These are phyloP conservation scores for Phasia obesa DNA, from an alignment of 2,888 invertebrate genomes.

Conservation along the genomic window DNA sequence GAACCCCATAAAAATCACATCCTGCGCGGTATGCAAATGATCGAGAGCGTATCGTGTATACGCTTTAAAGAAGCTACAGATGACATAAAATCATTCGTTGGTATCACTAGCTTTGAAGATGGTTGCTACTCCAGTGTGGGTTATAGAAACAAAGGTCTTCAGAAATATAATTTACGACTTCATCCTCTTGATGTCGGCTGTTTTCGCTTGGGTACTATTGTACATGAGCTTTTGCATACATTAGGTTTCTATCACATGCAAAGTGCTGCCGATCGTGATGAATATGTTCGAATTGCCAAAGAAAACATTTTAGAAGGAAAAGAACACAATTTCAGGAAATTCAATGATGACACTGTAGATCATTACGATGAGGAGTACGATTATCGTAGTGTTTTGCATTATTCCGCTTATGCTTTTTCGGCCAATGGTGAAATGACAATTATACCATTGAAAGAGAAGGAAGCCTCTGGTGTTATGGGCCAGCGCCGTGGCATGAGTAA, in stretches of 20 bases:
- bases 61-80: slow-evolving; percentile 86
- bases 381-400: slow-evolving; percentile 91
- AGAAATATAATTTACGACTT: slow-evolving; percentile 77
- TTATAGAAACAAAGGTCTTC: slow-evolving; percentile 82
- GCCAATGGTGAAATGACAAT: slow-evolving; percentile 88
- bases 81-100: slow-evolving; percentile 74
- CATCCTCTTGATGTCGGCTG: slow-evolving; percentile 77
- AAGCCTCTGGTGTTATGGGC: slow-evolving; percentile 73
- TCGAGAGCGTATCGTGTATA: slow-evolving; percentile 88
- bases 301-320: slow-evolving; percentile 83
- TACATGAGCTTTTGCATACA: slow-evolving; percentile 91
- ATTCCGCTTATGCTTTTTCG: slow-evolving; percentile 88
- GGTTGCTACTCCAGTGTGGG: slow-evolving; percentile 92
- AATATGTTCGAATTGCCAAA: slow-evolving; percentile 85
- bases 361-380: slow-evolving; percentile 88
- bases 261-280: slow-evolving; percentile 88
- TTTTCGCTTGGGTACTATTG: slow-evolving; percentile 84
- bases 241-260: slow-evolving; percentile 92
- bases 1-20: slow-evolving; percentile 85
- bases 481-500: slow-evolving; percentile 76
- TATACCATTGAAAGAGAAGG: slow-evolving; percentile 81
- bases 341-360: slow-evolving; percentile 83
- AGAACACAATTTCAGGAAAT: slow-evolving; percentile 88
- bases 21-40: slow-evolving; percentile 87
- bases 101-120: slow-evolving; percentile 77